Base-by-base conservation (phyloP, 2,888 invertebrate species). In the Argynnis bischoffii region DNA sequence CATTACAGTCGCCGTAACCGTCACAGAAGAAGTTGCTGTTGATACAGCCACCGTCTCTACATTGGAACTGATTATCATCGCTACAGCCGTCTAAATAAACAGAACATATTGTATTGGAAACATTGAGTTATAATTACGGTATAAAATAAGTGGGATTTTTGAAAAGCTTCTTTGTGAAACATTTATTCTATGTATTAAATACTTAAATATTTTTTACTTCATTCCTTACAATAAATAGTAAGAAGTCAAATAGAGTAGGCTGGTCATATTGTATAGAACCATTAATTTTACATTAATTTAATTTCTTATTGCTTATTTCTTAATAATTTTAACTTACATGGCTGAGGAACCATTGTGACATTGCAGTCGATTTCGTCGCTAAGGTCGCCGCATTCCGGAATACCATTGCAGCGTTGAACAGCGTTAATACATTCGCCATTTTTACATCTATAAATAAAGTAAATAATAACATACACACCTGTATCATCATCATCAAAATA, bases 11-110 rank as follows among this genome's bases (percentile, higher is more conserved):
- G 41, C 60, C 59, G 47, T 85, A 75, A 59, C 90, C 89, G 79
- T 97, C 95, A 79, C 97, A 97, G 66, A 87, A 86, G 77, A 94
- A 94, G 16, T 87, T 86, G n/a, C 79, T 84, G 70, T 94, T 85
- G 74, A 96, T 91, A 81, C 96, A 96, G 67, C 82, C 78, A 21
- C 95, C 94, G 77, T 94, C 89, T 76, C 94, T 66, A 68, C 86
- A 85, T 72, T 78, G 77, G 74, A 83, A 91, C 68, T 89, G 81
- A 18, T 81, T 47, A 47, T 47, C 76, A 1, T 75, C 78, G 0
- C 64, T 63, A 70, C 89, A 90, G 3, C 72, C 76, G 0, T 72
- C 87, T 87, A 78, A 48, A 78, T 75, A 59, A 26, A 55, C 46
- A 57, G 14, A 41, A 50, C 15, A 63, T 18, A 31, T 13, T 13